phyloP scores from a whole-genome alignment of 2,888 invertebrate species.

The Steromphala cineraria region DNA sequence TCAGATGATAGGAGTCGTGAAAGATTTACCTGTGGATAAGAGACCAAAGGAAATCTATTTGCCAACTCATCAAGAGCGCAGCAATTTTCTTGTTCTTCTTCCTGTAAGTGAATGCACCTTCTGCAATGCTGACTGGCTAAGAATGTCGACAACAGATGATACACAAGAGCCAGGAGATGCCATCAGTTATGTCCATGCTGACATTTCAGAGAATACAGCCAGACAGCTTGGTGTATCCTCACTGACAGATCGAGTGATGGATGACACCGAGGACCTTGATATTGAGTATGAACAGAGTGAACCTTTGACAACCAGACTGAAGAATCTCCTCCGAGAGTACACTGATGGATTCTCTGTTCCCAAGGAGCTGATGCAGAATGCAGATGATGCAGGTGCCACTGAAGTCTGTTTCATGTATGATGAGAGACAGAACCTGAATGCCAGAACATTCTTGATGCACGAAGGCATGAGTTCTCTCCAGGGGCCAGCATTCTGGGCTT shows the following conservation, averaged over 20 bases:
- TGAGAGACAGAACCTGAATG: conserved; percentile 52
- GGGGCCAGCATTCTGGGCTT: conserved; percentile 66
- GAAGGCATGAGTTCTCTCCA: conserved; percentile 60
- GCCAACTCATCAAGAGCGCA: conserved; percentile 21
- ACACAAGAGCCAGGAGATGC: conserved; percentile 32
- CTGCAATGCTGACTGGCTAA: conserved; percentile 52
- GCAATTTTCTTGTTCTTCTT: conserved; percentile 20
- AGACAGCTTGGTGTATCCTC: neutral
- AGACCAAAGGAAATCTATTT: neutral
- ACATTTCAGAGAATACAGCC: neutral
- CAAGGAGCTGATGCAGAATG: conserved; percentile 70
- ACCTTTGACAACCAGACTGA: conserved; percentile 58
- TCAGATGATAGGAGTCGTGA: conserved; percentile 8
- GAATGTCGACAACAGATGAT: conserved; percentile 33
- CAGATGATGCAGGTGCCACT: conserved; percentile 67
- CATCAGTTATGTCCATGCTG: neutral
- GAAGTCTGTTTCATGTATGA: conserved; percentile 63
- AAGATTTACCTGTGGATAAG: neutral
- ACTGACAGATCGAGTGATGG: conserved; percentile 22
- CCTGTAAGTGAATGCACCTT: conserved; percentile 47
- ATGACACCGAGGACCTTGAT: conserved; percentile 45
- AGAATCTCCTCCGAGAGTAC: conserved; percentile 61
- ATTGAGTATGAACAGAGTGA: conserved; percentile 60
- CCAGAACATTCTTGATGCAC: conserved; percentile 48
- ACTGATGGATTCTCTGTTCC: conserved; percentile 66